Evolutionary conservation across 2,888 invertebrate species (phyloP).

Genomic region (Deroplatys truncata): DNA sequence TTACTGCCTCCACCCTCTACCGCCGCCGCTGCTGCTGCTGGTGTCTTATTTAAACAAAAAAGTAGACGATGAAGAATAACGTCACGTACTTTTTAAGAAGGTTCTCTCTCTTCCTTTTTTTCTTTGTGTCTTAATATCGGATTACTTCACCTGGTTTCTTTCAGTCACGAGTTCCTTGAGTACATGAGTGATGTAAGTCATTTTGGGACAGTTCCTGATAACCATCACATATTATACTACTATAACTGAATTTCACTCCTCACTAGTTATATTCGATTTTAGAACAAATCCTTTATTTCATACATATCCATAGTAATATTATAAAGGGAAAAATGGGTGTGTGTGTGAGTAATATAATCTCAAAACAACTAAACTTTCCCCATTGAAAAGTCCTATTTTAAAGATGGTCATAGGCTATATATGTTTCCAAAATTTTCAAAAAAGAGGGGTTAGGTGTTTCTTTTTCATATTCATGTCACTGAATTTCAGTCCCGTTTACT

Average conservation of each 20-base stretch:
- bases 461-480: no score
- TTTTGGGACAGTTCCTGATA: neutral
- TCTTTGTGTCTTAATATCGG: slow-evolving; percentile 11
- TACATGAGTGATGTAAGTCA: neutral
- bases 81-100: neutral
- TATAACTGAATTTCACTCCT: neutral
- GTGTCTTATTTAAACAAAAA: slow-evolving; percentile 12
- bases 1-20: neutral
- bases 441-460: no score
- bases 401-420: no score
- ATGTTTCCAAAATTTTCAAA: no score
- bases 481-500: no score
- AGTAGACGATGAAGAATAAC: slow-evolving; percentile 5
- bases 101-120: neutral
- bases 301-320: no score
- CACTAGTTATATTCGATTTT: neutral
- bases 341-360: no score
- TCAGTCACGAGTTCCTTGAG: neutral
- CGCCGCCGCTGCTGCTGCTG: neutral
- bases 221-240: neutral
- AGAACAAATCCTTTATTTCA: neutral
- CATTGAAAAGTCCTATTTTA: no score
- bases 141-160: slow-evolving; percentile 15
- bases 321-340: no score
- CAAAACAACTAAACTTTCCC: no score